These are phyloP conservation scores for Oncorhynchus kisutch DNA, from an alignment of 2,113 vertebrate species.

Conservation along the genomic window DNA sequence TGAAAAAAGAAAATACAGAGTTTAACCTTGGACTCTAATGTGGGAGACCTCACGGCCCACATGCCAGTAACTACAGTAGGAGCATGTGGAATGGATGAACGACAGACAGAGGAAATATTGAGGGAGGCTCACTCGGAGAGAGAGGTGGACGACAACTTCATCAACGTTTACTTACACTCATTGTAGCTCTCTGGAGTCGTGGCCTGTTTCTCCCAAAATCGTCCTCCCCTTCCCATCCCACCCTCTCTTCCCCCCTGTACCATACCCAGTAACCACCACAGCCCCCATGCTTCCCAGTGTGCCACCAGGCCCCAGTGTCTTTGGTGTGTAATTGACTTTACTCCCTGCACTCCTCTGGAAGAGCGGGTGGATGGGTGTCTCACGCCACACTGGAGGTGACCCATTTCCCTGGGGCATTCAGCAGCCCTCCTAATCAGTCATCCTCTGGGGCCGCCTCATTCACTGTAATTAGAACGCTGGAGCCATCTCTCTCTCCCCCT, in stretches of 20 bases:
- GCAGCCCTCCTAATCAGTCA: conserved; percentile 68
- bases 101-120: too few species aligned
- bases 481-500: neutral
- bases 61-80: too few species aligned
- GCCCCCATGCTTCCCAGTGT: conserved; percentile 42
- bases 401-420: conserved; percentile 78
- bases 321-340: conserved; percentile 76
- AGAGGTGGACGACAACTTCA: too few species aligned
- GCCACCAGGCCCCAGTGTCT: conserved; percentile 66
- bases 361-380: conserved; percentile 64
- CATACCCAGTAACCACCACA: conserved; percentile 48
- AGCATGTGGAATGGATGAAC: too few species aligned
- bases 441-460: conserved; percentile 69
- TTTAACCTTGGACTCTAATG: too few species aligned
- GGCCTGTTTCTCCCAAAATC: too few species aligned
- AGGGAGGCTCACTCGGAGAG: too few species aligned
- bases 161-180: too few species aligned
- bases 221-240: neutral
- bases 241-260: conserved; percentile 18
- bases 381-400: conserved; percentile 72
- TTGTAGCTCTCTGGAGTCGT: too few species aligned
- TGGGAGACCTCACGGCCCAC: too few species aligned
- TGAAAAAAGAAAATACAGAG: too few species aligned
- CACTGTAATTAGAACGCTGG: conserved; percentile 68
- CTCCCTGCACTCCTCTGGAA: conserved; percentile 54